Evolutionary conservation across 2,888 invertebrate species (phyloP).

Genomic region (Ferrisia virgata): DNA sequence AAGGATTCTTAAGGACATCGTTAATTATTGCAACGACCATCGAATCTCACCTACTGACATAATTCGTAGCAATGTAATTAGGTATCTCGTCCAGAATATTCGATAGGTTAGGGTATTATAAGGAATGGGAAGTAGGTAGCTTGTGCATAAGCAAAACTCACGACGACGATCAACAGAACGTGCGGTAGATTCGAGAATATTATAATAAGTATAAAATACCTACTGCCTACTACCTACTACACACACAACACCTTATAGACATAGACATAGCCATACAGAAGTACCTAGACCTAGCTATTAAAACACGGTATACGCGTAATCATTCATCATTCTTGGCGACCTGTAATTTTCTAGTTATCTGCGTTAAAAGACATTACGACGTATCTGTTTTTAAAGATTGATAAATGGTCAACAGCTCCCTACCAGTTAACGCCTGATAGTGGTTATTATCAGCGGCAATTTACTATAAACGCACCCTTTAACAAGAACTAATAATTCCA

Average conservation of each 20-base stretch:
- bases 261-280: neutral
- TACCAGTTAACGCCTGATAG: slow-evolving; percentile 38
- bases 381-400: neutral
- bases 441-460: slow-evolving; percentile 31
- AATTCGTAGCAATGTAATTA: neutral
- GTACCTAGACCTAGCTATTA: too few species aligned
- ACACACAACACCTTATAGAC: neutral
- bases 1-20: neutral
- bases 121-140: neutral
- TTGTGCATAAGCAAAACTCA: neutral
- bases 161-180: neutral
- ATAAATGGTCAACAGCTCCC: slow-evolving; percentile 36
- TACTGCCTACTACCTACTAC: too few species aligned
- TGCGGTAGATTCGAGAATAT: neutral
- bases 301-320: neutral
- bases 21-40: neutral
- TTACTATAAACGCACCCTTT: slow-evolving; percentile 28
- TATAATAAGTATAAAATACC: too few species aligned
- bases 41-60: slow-evolving; percentile 7
- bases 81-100: neutral
- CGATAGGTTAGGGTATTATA: too few species aligned
- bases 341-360: slow-evolving; percentile 34
- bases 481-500: slow-evolving; percentile 33
- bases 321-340: slow-evolving; percentile 28
- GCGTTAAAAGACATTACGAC: slow-evolving; percentile 25